Conservation (phyloP, 2,113 vertebrate genomes). For the Microcebus tavaratra region DNA sequence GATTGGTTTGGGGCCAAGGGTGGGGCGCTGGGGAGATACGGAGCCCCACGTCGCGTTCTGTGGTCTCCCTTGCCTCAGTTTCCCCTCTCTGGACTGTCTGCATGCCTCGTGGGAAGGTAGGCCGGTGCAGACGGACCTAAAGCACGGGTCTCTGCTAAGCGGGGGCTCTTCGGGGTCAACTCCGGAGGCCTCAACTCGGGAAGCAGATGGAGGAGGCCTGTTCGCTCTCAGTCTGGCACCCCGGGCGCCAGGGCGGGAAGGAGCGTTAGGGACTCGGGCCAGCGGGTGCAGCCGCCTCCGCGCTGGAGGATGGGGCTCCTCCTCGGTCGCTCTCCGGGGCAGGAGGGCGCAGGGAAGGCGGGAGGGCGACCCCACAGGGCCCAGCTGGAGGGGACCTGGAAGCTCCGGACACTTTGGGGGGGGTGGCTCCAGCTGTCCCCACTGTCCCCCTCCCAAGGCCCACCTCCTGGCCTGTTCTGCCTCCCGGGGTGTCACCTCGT, state of each 20-base stretch:
- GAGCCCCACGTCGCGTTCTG: not conserved
- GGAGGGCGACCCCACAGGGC: not conserved
- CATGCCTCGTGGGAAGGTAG: not conserved
- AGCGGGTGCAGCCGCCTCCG: not conserved
- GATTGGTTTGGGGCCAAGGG: not conserved
- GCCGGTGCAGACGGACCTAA: not conserved
- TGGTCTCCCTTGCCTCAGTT: not conserved
- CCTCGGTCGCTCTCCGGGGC: not conserved
- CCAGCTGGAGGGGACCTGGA: not conserved
- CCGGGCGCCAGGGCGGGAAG: conserved; percentile 10
- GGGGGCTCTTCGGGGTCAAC: not conserved
- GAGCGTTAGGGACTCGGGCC: not conserved
- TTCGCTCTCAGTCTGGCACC: not conserved
- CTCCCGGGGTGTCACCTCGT: not conserved
- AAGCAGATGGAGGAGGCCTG: not conserved
- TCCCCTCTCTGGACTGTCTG: not conserved
- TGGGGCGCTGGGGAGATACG: not conserved
- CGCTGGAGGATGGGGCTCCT: not conserved
- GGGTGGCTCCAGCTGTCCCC: not conserved
- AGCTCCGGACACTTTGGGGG: not conserved
- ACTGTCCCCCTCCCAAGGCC: not conserved
- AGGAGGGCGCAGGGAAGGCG: not conserved
- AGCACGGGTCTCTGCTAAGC: not conserved
- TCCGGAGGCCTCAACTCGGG: not conserved
- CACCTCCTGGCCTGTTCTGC: not conserved